Evolutionary conservation across 2,113 vertebrate species (phyloP).

Genomic region (Muntiacus reevesi): DNA sequence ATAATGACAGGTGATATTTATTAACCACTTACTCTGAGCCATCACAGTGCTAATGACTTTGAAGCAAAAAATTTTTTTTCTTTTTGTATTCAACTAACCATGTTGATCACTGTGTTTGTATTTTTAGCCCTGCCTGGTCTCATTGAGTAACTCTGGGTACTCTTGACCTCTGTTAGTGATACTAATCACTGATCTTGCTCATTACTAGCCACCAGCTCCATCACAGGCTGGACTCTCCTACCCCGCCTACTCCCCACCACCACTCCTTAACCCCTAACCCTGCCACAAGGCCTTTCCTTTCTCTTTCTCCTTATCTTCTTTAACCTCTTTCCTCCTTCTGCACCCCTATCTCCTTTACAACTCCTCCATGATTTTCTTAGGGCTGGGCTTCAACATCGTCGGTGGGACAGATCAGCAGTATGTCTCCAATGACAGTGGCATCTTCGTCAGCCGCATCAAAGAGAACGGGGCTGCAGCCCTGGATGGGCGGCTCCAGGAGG

Average conservation of each 20-base stretch:
- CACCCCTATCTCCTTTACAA: conserved; percentile 35
- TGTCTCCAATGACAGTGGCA: conserved; percentile 89
- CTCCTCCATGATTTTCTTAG: conserved; percentile 81
- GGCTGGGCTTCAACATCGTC: conserved; percentile 97
- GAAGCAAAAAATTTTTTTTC: background rate
- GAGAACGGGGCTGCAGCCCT: conserved; percentile 91
- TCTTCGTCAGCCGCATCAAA: conserved; percentile 96
- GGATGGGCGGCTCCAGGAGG: conserved; percentile 93
- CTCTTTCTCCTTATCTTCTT: background rate
- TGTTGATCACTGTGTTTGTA: background rate
- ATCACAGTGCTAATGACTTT: background rate
- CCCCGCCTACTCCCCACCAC: background rate
- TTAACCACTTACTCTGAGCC: background rate
- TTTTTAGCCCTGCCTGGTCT: background rate
- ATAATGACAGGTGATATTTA: accelerated
- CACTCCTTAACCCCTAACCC: background rate
- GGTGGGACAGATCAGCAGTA: conserved; percentile 94
- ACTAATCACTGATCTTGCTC: background rate
- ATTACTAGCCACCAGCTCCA: background rate
- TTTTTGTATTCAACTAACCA: background rate
- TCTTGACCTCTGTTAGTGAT: background rate
- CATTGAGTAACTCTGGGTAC: background rate
- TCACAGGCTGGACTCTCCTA: background rate
- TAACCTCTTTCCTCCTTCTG: conserved; percentile 46
- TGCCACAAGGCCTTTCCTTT: background rate